phyloP scores from a whole-genome alignment of 2,888 invertebrate genomes.

The Cyaniris semiargus region DNA sequence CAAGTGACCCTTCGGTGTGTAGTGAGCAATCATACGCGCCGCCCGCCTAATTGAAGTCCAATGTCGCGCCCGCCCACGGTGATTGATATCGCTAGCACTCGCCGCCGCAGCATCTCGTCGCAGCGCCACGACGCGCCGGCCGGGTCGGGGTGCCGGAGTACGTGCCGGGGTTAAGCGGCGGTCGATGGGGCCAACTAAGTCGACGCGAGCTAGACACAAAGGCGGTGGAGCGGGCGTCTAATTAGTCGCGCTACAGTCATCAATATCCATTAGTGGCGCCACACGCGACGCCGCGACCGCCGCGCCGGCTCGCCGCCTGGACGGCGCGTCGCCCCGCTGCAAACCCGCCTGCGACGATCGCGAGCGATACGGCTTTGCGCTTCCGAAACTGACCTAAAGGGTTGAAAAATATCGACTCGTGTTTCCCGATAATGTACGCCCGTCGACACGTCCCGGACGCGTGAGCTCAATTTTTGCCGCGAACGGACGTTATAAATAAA shows the following conservation, averaged over 20 bases:
- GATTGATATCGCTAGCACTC: conserved; percentile 71
- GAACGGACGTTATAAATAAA: conserved; percentile 41
- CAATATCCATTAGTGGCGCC: conserved; percentile 79
- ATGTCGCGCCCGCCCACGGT: conserved; percentile 77
- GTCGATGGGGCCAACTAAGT: conserved; percentile 51
- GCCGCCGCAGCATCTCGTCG: conserved; percentile 36
- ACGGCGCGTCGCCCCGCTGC: conserved; percentile 49
- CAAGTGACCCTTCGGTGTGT: conserved; percentile 75
- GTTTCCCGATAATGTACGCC: neutral
- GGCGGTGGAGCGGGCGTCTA: conserved; percentile 57
- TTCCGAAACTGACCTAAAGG: conserved; percentile 54
- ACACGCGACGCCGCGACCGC: conserved; percentile 65
- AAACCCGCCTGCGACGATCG: conserved; percentile 57
- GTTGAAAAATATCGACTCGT: conserved; percentile 44
- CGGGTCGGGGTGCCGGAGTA: conserved; percentile 32
- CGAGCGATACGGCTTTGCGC: conserved; percentile 64
- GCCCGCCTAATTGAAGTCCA: conserved; percentile 80
- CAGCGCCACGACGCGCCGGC: conserved; percentile 24
- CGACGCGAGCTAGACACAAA: conserved; percentile 51
- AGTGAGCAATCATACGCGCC: conserved; percentile 74
- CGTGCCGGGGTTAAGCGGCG: conserved; percentile 22
- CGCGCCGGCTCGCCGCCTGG: conserved; percentile 44
- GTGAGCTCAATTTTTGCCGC: conserved; percentile 33
- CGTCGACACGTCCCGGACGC: conserved; percentile 20
- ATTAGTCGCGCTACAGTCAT: conserved; percentile 75